A percentile compares a stretch with the other conserved stretches of the same genome.
These are phyloP conservation scores for Balaeniceps rex DNA, from an alignment of 2,113 vertebrate species.

Conservation along the genomic window DNA sequence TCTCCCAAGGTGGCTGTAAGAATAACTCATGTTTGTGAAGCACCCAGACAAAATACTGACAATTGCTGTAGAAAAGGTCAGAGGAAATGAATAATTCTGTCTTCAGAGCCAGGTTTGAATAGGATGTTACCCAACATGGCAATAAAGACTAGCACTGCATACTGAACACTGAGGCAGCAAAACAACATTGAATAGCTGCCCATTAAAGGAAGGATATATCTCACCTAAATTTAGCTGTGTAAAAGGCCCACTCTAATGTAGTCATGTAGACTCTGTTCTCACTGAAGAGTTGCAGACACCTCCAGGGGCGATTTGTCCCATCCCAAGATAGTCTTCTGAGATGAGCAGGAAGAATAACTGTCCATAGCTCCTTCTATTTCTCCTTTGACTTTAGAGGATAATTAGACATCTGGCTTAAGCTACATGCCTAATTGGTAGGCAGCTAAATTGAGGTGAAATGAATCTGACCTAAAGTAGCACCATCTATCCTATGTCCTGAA, in stretches of 20 bases:
- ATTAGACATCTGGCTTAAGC: background rate
- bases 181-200: background rate
- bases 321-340: background rate
- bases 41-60: background rate
- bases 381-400: background rate
- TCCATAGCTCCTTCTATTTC: background rate
- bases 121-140: background rate
- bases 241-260: background rate
- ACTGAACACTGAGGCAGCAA: background rate
- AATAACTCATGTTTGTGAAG: background rate
- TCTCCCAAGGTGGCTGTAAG: background rate
- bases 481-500: background rate
- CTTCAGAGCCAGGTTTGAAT: background rate
- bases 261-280: background rate
- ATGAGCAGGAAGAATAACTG: background rate
- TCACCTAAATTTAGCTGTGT: background rate
- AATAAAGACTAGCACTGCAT: background rate
- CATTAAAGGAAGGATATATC: background rate
- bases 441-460: background rate
- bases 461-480: background rate
- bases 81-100: conserved; percentile 9
- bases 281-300: background rate
- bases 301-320: background rate
- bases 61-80: background rate
- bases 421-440: background rate